Base-by-base conservation (phyloP, 2,797 vertebrate species). In the Premnoplex brunnescens region DNA sequence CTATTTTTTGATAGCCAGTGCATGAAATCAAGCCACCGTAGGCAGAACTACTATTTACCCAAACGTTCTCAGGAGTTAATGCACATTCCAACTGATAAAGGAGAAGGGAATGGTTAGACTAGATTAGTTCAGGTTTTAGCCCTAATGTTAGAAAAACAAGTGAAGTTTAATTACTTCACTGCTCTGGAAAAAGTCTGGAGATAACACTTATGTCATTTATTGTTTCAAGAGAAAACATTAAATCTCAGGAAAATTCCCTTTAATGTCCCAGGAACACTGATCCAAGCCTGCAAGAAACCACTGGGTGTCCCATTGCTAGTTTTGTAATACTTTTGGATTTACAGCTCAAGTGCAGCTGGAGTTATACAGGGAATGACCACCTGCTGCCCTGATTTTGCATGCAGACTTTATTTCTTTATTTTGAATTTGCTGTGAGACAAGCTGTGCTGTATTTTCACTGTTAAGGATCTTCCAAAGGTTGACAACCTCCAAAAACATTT, bases 101-200 rank as follows among this genome's bases (percentile, higher is more conserved):
- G 77, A 94, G n/a, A 82, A 94, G 30, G 66, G 79, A 93, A 96
- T 90, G 59, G 81, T 91, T 95, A 91, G 91, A 95, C 88, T 46
- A 95, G 95, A 96, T 97, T 95, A 90, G 95, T 95, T 97, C 88
- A 86, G 91, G 95, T 93, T 96, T 93, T 71, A 93, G 67, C 60
- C 44, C 56, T 79, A 55, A 96, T 95, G 83, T 74, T 91, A 84
- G 55, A 88, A 95, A 96, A 96, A 93, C 76, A 95, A 94, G 71
- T 39, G 59, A 79, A 82, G 78, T 81, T 93, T 77, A 85, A 69
- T 92, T 91, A 94, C 66, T 96, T 94, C 77, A 77, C 37, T 36
- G 27, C 73, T 94, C 94, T 90, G 89, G 63, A 91, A 93, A 92
- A 91, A 81, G 81, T 39, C 79, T 88, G 59, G 69, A 94, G 92